phyloP scores from a whole-genome alignment of 2,113 vertebrate species.

The Triplophysa dalaica region DNA sequence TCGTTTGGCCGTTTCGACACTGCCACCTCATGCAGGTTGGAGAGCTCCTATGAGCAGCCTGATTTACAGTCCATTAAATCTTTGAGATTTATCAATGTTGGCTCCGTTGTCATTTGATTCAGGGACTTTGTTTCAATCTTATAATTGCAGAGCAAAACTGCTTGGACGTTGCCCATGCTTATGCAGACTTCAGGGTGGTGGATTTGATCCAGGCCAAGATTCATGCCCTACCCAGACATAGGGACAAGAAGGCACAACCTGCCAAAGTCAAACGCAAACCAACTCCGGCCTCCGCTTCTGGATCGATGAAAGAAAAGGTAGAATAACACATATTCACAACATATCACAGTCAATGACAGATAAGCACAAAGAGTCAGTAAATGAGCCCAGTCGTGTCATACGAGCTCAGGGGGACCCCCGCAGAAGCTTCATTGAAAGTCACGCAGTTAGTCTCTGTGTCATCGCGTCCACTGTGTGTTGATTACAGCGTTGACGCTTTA shows the following conservation, averaged over 20 bases:
- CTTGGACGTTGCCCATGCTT: slow-evolving; percentile 80
- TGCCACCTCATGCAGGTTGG: slow-evolving; percentile 12
- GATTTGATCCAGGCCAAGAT: slow-evolving; percentile 78
- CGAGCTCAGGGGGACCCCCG: neutral
- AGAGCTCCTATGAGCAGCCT: neutral
- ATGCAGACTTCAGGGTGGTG: slow-evolving; percentile 78
- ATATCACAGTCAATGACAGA: slow-evolving; percentile 6
- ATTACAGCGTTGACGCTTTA: slow-evolving; percentile 31
- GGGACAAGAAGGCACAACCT: slow-evolving; percentile 66
- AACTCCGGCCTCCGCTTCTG: slow-evolving; percentile 32
- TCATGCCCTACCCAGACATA: slow-evolving; percentile 71
- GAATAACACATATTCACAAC: neutral
- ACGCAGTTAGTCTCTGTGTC: slow-evolving; percentile 2
- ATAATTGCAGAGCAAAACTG: slow-evolving; percentile 75
- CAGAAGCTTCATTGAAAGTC: slow-evolving; percentile 24
- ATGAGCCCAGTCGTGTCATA: slow-evolving; percentile 53
- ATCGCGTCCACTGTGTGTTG: slow-evolving; percentile 12
- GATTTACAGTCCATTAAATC: slow-evolving; percentile 32
- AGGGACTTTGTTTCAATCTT: slow-evolving; percentile 38
- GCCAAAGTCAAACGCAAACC: slow-evolving; percentile 65
- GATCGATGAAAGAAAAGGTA: slow-evolving; percentile 64
- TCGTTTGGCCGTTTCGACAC: neutral
- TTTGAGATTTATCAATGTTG: slow-evolving; percentile 30
- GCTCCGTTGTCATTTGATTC: slow-evolving; percentile 27
- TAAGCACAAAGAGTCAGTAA: slow-evolving; percentile 57